Evolutionary conservation across 2,888 invertebrate genomes (phyloP).

Genomic region (Lasioglossum leucozonium): DNA sequence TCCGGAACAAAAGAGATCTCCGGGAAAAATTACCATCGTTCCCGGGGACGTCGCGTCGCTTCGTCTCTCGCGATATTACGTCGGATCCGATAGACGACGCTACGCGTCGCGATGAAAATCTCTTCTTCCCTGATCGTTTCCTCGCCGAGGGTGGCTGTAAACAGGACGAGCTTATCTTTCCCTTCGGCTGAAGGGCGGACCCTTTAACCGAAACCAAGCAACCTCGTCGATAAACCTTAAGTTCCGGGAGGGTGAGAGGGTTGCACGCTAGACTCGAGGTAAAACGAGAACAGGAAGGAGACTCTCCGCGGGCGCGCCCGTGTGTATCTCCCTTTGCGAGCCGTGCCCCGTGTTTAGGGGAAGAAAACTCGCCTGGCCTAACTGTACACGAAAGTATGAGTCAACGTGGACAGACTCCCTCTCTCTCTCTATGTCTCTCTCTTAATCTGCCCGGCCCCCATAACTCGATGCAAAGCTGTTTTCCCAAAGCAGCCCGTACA

Average conservation of each 20-base stretch:
- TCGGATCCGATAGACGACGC: constrained; percentile 58
- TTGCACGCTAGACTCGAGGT: constrained; percentile 44
- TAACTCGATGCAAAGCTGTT: constrained; percentile 43
- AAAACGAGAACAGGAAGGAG: constrained; percentile 67
- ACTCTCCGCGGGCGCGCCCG: constrained; percentile 5
- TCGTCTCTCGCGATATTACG: constrained; percentile 20
- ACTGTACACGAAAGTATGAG: background rate
- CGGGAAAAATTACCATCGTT: constrained; percentile 29
- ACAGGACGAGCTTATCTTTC: constrained; percentile 73
- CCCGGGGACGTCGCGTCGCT: constrained; percentile 29
- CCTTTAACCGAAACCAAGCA: constrained; percentile 72
- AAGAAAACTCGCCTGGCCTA: constrained; percentile 34
- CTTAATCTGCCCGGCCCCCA: constrained; percentile 37
- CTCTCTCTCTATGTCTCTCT: constrained; percentile 39
- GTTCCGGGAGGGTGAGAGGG: constrained; percentile 59
- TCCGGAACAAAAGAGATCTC: constrained; percentile 19
- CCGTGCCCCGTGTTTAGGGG: constrained; percentile 31
- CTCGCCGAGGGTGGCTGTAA: constrained; percentile 70
- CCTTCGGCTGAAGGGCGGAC: constrained; percentile 53
- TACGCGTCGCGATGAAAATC: constrained; percentile 69
- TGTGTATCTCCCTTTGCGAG: constrained; percentile 37
- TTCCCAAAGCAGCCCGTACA: background rate
- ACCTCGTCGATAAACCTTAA: constrained; percentile 74
- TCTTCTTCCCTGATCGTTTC: constrained; percentile 69
- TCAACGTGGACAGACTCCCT: background rate